phyloP scores from a whole-genome alignment of 2,113 vertebrate genomes.

The Carassius carassius region DNA sequence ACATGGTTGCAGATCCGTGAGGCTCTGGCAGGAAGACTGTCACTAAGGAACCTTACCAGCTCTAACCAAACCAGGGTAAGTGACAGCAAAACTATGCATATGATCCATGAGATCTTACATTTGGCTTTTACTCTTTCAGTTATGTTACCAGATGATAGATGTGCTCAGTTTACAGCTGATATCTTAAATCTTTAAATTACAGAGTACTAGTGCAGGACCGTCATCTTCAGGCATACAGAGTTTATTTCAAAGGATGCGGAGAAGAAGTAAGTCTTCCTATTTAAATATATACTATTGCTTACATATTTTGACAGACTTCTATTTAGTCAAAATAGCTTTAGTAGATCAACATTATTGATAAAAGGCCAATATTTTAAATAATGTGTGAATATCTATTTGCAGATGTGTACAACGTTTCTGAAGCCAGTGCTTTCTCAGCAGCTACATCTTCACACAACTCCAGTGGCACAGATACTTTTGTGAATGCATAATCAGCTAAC shows the following conservation, averaged over 20 bases:
- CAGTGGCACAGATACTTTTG: not conserved
- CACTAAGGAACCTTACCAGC: slow-evolving; percentile 20
- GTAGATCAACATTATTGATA: not conserved
- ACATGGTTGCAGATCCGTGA: slow-evolving; percentile 24
- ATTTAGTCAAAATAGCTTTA: not conserved
- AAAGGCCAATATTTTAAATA: not conserved
- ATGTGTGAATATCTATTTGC: slow-evolving; percentile 2
- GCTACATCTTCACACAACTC: slow-evolving; percentile 4
- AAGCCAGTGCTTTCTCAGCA: not conserved
- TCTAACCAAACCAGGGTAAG: slow-evolving; percentile 40
- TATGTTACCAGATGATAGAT: not conserved
- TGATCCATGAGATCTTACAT: not conserved
- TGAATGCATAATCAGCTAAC: slow-evolving; percentile 13
- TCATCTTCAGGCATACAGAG: not conserved
- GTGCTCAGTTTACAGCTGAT: not conserved
- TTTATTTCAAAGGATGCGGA: not conserved
- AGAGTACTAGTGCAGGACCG: slow-evolving; percentile 3
- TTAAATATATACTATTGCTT: not conserved
- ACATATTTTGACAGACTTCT: not conserved
- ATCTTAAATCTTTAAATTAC: slow-evolving; percentile 2
- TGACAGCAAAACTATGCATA: not conserved
- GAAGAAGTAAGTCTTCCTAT: slow-evolving; percentile 37
- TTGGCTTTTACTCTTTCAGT: no score
- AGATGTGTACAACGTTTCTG: slow-evolving; percentile 41
- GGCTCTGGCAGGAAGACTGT: slow-evolving; percentile 15